Evolutionary conservation across 92 coral and sea anemone species (phyloP).

Genomic region (Isaurus tuberculatus): DNA sequence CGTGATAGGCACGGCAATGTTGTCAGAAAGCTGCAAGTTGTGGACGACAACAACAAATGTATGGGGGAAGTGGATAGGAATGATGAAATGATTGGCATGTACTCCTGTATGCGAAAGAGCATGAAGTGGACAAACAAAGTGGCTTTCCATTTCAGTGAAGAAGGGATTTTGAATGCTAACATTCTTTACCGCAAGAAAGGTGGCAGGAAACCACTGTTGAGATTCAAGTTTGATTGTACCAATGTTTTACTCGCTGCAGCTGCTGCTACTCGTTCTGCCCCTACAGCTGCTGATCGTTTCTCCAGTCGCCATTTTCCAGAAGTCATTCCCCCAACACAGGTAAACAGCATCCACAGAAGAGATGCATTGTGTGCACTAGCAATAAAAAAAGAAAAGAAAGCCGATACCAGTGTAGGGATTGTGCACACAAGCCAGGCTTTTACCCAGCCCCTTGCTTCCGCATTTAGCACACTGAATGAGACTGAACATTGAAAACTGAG

Average conservation of each 20-base stretch:
- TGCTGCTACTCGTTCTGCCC: slow-evolving; percentile 41
- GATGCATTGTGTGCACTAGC: slow-evolving; percentile 33
- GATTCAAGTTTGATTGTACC: slow-evolving; percentile 23
- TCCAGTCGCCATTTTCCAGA: slow-evolving; percentile 58
- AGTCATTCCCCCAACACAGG: slow-evolving; percentile 45
- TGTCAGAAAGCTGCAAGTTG: slow-evolving; percentile 51
- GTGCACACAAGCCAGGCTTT: slow-evolving; percentile 25
- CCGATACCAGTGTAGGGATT: slow-evolving; percentile 37
- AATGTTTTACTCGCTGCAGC: slow-evolving; percentile 19
- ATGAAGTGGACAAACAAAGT: slow-evolving; percentile 62
- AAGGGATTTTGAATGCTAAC: slow-evolving; percentile 50
- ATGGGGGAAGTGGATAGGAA: slow-evolving; percentile 58
- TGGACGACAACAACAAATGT: slow-evolving; percentile 48
- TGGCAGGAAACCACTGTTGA: slow-evolving; percentile 12
- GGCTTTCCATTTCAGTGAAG: slow-evolving; percentile 62
- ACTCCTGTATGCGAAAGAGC: slow-evolving; percentile 46
- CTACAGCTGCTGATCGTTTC: slow-evolving; percentile 44
- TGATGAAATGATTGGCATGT: slow-evolving; percentile 53
- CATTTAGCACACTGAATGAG: slow-evolving; percentile 32
- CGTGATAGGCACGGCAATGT: slow-evolving; percentile 35
- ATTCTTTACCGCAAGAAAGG: slow-evolving; percentile 10
- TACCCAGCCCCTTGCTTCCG: slow-evolving; percentile 40
- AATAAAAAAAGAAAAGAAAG: slow-evolving; percentile 29
- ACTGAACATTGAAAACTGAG: too few relatives aligned
- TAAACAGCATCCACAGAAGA: slow-evolving; percentile 52